Conservation (phyloP, 2,888 invertebrate species). For the Dryobota labecula region DNA sequence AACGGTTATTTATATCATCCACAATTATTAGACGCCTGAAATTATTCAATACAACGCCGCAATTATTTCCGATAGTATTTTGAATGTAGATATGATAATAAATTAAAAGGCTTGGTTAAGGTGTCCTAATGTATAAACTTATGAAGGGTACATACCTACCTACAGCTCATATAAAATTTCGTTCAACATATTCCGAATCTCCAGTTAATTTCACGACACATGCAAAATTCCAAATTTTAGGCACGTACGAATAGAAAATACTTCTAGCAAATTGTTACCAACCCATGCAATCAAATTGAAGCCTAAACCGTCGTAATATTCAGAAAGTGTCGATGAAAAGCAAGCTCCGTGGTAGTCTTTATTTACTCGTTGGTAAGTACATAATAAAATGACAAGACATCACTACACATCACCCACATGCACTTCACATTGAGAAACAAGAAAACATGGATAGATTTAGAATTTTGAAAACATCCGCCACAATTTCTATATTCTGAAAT, state of each 20-base stretch:
- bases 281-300: constrained; percentile 58
- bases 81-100: neutral
- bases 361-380: constrained; percentile 54
- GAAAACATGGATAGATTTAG: constrained; percentile 41
- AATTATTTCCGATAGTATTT: constrained; percentile 6
- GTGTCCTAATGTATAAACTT: neutral
- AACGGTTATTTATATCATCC: neutral
- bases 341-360: constrained; percentile 58
- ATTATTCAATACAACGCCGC: neutral
- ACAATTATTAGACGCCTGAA: neutral
- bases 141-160: neutral
- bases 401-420: constrained; percentile 67
- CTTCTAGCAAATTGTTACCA: constrained; percentile 53
- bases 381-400: constrained; percentile 53
- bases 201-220: constrained; percentile 42
- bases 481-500: constrained; percentile 24
- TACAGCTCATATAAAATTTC: neutral
- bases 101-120: neutral
- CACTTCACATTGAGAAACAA: constrained; percentile 61
- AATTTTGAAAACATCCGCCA: constrained; percentile 30
- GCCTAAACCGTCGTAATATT: constrained; percentile 37
- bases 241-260: constrained; percentile 51
- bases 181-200: constrained; percentile 29
- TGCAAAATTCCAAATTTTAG: constrained; percentile 54
- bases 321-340: constrained; percentile 56